Evolutionary conservation across 2,113 vertebrate genomes (phyloP).

Genomic region (Tyrannus savana): DNA sequence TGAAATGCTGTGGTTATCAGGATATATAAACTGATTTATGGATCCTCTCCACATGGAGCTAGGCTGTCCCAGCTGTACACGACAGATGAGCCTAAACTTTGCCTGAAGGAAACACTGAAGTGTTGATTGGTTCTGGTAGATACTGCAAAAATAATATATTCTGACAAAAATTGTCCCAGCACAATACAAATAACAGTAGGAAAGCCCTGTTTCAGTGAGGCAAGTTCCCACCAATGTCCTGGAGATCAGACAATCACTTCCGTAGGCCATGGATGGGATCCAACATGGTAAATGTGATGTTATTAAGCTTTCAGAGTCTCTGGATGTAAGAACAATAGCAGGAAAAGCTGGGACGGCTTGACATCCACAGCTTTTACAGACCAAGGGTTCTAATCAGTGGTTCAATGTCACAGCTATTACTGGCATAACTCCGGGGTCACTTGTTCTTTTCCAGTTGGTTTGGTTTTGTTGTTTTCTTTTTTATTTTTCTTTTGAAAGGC

Average conservation of each 20-base stretch:
- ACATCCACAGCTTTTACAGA: neutral
- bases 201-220: neutral
- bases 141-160: neutral
- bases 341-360: neutral
- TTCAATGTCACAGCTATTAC: neutral
- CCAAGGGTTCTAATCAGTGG: neutral
- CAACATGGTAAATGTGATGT: rapidly evolving
- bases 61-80: neutral
- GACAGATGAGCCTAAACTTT: neutral
- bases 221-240: neutral
- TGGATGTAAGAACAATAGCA: neutral
- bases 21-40: neutral
- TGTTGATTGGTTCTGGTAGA: neutral
- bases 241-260: neutral
- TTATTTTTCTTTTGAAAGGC: neutral
- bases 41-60: rapidly evolving
- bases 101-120: neutral
- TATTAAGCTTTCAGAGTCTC: neutral
- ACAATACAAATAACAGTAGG: neutral
- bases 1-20: neutral
- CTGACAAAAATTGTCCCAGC: neutral
- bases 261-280: neutral
- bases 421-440: neutral
- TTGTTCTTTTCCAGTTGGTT: neutral
- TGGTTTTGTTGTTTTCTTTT: neutral